These are phyloP conservation scores for Turnix velox DNA, from an alignment of 2,113 vertebrate genomes.

Conservation along the genomic window DNA sequence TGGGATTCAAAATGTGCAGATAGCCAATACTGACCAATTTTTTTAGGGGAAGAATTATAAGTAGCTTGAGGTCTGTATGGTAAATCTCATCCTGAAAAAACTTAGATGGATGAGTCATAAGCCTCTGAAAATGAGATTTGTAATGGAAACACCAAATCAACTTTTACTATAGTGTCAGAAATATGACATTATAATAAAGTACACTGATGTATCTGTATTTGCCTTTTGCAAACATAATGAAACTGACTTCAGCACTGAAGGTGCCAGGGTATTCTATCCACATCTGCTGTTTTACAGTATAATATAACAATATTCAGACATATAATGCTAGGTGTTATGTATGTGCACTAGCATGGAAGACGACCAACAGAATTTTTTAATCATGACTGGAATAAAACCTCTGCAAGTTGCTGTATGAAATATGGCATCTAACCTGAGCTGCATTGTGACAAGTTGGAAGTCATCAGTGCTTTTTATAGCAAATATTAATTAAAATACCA, in stretches of 20 bases:
- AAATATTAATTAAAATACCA: neutral
- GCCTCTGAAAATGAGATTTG: slow-evolving; percentile 53
- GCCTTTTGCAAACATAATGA: slow-evolving; percentile 40
- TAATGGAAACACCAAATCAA: slow-evolving; percentile 47
- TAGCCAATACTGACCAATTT: neutral
- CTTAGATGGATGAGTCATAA: slow-evolving; percentile 17
- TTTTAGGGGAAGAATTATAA: neutral
- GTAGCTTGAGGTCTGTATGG: neutral
- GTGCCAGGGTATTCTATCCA: neutral
- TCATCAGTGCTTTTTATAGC: neutral
- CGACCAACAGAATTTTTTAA: neutral
- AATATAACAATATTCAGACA: neutral
- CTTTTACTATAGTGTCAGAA: slow-evolving; percentile 38
- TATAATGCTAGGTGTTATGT: neutral
- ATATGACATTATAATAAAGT: slow-evolving; percentile 39
- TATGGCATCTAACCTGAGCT: neutral
- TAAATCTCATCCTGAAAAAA: slow-evolving; percentile 23
- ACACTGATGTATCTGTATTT: slow-evolving; percentile 15
- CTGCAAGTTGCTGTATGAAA: neutral
- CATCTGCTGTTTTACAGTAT: neutral
- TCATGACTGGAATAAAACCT: neutral
- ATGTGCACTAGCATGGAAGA: neutral
- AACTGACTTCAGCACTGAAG: neutral
- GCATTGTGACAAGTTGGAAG: neutral
- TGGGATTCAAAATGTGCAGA: neutral